A percentile compares a stretch with the other conserved stretches of the same genome.
Conservation (phyloP, 2,113 vertebrate species). For the Etia nguti region DNA sequence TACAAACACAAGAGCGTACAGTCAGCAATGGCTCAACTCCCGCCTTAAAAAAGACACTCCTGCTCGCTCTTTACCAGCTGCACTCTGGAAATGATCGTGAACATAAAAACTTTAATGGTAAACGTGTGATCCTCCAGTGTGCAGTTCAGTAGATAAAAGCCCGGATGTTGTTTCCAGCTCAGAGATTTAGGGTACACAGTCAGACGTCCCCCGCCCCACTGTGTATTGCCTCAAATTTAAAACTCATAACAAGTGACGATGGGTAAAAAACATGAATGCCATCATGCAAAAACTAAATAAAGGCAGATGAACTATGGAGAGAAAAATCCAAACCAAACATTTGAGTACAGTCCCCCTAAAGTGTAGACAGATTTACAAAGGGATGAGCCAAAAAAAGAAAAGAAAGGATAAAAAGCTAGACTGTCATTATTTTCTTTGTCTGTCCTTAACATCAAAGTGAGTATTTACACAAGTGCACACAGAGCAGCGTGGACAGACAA, state of each 20-base stretch:
- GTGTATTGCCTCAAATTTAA: conserved; percentile 37
- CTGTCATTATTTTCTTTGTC: not conserved
- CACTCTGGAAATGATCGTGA: not conserved
- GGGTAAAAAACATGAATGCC: not conserved
- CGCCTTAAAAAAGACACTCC: not conserved
- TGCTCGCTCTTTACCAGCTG: not conserved
- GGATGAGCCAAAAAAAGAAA: not conserved
- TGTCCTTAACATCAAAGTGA: conserved; percentile 24
- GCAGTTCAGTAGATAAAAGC: not conserved
- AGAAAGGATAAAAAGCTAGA: not conserved
- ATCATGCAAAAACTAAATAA: conserved; percentile 37
- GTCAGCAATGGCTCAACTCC: not conserved
- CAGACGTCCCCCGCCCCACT: not conserved
- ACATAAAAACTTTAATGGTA: not conserved
- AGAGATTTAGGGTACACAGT: not conserved
- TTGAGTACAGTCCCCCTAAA: not conserved
- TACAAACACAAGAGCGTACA: not conserved
- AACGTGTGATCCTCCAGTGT: not conserved
- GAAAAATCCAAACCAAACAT: not conserved
- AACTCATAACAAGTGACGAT: conserved; percentile 1
- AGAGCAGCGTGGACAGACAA: not conserved
- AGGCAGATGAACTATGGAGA: not conserved
- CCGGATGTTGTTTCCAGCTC: not conserved
- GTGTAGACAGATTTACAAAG: not conserved
- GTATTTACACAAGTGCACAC: conserved; percentile 52